Evolutionary conservation across 2,888 invertebrate species (phyloP), one percentile per base, ranked within the genome.

Genomic region (Tromatobia lineatoria): DNA sequence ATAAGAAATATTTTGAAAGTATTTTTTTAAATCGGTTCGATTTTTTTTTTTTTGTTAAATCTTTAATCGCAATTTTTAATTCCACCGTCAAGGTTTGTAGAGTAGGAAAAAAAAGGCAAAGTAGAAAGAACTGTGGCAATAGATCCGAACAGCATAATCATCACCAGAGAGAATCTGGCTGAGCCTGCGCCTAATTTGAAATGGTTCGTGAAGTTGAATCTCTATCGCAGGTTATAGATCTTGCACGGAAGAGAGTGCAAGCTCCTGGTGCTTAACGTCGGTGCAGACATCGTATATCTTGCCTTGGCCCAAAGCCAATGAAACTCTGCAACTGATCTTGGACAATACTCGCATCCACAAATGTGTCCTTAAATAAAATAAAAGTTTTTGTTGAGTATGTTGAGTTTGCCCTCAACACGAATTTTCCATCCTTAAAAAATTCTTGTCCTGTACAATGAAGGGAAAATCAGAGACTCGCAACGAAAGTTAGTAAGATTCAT

Each of bases 281-380:
- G 82, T 87, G 87, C 87, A 88, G 87, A 87, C 82, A 69, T 86
- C 87, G 85, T 87, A 87, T 83, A 86, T 88, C 85, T 80, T 66
- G 74, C 18, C 61, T 75, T 88, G 87, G 87, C 84, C 66, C 66
- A 18, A 1, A 20, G 87, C 87, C 87, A 88, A 80, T n/a, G 38
- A 50, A 52, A 77, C 73, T 75, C 77, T 83, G 87, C 85, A 54
- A 83, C 79, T 83, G 76, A 85, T 83, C 83, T 85, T 73, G 54
- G 78, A 80, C 74, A 76, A 73, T 25, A 52, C 50, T 52, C 66
- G 74, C 57, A 29, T 20, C 54, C 45, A 50, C 38, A n/a, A 38
- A 50, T n/a, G 42, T 54, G 23, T 23, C 23, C n/a, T 50, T 54
- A 64, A 54, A 47, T 52, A 42, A 61, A 70, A 52, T 25, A 69